These are phyloP conservation scores for Cephonodes hylas DNA, from an alignment of 2,888 invertebrate genomes.

Conservation along the genomic window DNA sequence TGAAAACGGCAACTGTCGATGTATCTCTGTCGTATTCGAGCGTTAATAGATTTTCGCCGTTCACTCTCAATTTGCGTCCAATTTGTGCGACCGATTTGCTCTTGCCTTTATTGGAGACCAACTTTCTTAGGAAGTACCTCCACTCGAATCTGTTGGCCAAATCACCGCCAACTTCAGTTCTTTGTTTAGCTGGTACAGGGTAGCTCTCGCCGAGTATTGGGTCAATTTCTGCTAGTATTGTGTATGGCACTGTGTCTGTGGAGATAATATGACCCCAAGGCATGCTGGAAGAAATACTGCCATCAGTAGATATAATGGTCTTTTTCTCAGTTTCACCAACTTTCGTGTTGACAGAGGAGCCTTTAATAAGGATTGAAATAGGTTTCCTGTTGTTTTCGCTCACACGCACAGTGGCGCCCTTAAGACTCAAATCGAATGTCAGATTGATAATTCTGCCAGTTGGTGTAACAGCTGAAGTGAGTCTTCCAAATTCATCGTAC, in stretches of 20 bases:
- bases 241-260: conserved; percentile 95
- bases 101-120: conserved; percentile 83
- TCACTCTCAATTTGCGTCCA: conserved; percentile 91
- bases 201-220: conserved; percentile 94
- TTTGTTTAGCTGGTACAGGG: conserved; percentile 94
- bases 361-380: conserved; percentile 92
- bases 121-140: conserved; percentile 93
- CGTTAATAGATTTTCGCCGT: conserved; percentile 94
- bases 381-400: conserved; percentile 91
- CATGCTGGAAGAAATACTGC: conserved; percentile 89
- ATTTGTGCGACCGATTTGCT: conserved; percentile 89
- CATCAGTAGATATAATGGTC: conserved; percentile 90
- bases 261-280: conserved; percentile 94
- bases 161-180: conserved; percentile 94
- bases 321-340: conserved; percentile 91
- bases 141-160: conserved; percentile 96
- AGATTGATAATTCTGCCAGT: conserved; percentile 96
- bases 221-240: conserved; percentile 92
- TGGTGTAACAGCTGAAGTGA: conserved; percentile 95
- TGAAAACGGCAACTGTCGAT: conserved; percentile 91
- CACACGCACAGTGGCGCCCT: conserved; percentile 93
- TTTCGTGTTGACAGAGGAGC: conserved; percentile 90
- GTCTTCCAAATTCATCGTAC: conserved; percentile 96
- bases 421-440: conserved; percentile 93
- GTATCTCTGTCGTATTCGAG: conserved; percentile 95